Evolutionary conservation across 2,113 vertebrate genomes (phyloP), one percentile per base, ranked within the genome.

Genomic region (Solea solea): DNA sequence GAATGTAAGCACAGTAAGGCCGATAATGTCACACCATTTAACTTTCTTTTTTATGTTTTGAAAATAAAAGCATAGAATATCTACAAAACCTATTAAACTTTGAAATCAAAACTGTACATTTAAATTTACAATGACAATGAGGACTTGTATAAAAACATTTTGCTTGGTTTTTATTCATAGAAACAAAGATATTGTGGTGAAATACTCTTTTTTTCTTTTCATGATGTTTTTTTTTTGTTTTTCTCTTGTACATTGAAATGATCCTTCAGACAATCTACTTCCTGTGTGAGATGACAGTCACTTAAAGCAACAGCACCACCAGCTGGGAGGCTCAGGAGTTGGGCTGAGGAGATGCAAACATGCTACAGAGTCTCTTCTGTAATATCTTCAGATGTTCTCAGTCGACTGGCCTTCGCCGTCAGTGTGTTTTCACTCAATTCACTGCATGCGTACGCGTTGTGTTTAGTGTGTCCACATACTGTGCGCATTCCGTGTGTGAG

Each of bases 21-120:
- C 91, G 90, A 93, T 81, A 91, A 95, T 89, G 92, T 94, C 91
- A 94, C 92, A 91, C 88, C 72, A 86, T 89, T 92, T 93, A 93
- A 90, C 86, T 42, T 42, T 25, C 1, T 56, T 15, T 42, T 59
- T 85, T 86, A 91, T 79, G 81, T 69, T 57, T 84, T 85, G 89
- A 90, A 95, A 95, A 91, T 91, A 95, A 94, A 96, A 93, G 91
- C 94, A 95, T 94, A 92, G 94, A 94, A 89, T 95, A 96, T 94
- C 94, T 95, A 95, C 94, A 96, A 95, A 95, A 95, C 93, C 94
- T 96, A 97, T 90, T 94, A 91, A 94, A 95, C 93, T 93, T 95
- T 92, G 86, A 95, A 98, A 98, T 98, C 96, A 98, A 95, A 97
- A 96, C 96, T 99, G 97, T 98, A 99, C 97, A 99, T 88, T 89